Evolutionary conservation across 2,113 vertebrate species (phyloP).

Genomic region (Telmatochromis sp.): DNA sequence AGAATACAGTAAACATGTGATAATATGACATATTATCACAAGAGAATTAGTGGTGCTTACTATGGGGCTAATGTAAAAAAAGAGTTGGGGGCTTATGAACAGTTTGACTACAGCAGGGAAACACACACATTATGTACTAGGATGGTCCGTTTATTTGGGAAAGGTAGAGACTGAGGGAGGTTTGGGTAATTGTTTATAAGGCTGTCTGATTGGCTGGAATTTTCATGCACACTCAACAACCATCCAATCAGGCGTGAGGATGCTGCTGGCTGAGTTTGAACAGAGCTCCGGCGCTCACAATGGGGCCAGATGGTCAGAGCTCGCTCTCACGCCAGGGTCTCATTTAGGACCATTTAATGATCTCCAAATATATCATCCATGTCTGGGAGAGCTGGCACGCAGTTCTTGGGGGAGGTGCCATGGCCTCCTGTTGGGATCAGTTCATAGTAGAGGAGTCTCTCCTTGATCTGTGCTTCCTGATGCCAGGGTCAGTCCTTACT

Average conservation of each 20-base stretch:
- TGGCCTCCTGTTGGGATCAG: conserved; percentile 15
- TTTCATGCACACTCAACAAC: background rate
- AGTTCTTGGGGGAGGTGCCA: conserved; percentile 39
- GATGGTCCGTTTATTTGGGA: background rate
- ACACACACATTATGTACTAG: background rate
- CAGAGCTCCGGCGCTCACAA: conserved; percentile 46
- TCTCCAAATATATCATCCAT: conserved; percentile 67
- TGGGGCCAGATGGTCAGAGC: conserved; percentile 69
- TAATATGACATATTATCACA: background rate
- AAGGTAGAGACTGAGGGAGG: background rate
- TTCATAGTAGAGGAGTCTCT: conserved; percentile 8
- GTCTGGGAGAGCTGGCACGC: conserved; percentile 59
- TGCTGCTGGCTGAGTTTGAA: conserved; percentile 47
- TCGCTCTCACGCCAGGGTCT: conserved; percentile 68
- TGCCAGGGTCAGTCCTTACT: background rate
- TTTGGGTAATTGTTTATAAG: conserved; percentile 14
- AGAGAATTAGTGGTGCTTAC: background rate
- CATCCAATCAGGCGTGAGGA: conserved; percentile 46
- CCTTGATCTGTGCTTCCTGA: conserved; percentile 1
- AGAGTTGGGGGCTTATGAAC: background rate
- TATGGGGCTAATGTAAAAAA: background rate
- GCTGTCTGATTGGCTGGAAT: conserved; percentile 31
- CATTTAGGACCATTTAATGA: conserved; percentile 72
- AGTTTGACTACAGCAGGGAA: background rate
- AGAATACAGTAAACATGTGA: background rate